phyloP scores from a whole-genome alignment of 2,113 vertebrate genomes.

The Condylura cristata region DNA sequence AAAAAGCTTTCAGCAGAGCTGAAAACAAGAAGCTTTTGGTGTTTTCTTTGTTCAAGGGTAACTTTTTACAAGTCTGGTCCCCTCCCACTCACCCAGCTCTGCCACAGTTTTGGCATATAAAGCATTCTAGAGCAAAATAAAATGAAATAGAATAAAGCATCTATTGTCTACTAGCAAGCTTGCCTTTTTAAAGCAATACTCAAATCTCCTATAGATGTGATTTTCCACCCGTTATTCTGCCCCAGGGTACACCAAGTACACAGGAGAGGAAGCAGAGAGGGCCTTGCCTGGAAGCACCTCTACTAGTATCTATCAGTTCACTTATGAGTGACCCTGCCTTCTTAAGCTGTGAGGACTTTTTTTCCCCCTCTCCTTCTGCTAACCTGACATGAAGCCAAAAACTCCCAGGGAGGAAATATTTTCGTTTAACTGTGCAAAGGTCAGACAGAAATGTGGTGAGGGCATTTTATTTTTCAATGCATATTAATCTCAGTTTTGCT shows the following conservation, averaged over 20 bases:
- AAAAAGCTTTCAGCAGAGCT: constrained; percentile 32
- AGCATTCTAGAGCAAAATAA: constrained; percentile 64
- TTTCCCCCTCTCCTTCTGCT: background rate
- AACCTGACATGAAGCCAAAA: constrained; percentile 66
- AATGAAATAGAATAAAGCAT: constrained; percentile 63
- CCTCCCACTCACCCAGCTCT: background rate
- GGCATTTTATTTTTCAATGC: constrained; percentile 68
- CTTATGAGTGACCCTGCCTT: background rate
- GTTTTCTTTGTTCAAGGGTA: constrained; percentile 65
- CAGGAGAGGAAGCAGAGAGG: constrained; percentile 17
- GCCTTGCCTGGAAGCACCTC: background rate
- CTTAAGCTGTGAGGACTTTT: background rate
- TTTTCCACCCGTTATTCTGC: constrained; percentile 68
- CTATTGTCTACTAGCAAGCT: constrained; percentile 69
- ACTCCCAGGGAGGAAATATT: constrained; percentile 59
- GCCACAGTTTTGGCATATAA: constrained; percentile 50
- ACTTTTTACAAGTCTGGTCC: constrained; percentile 66
- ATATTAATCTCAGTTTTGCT: constrained; percentile 58
- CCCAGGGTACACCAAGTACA: constrained; percentile 36
- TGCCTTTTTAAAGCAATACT: constrained; percentile 68
- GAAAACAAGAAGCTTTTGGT: background rate
- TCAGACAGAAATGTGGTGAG: constrained; percentile 72
- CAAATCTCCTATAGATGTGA: background rate
- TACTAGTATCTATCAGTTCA: background rate
- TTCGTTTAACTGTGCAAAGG: constrained; percentile 69